Evolutionary conservation across 2,797 vertebrate genomes (phyloP).

Genomic region (Catostomus latipinnis): DNA sequence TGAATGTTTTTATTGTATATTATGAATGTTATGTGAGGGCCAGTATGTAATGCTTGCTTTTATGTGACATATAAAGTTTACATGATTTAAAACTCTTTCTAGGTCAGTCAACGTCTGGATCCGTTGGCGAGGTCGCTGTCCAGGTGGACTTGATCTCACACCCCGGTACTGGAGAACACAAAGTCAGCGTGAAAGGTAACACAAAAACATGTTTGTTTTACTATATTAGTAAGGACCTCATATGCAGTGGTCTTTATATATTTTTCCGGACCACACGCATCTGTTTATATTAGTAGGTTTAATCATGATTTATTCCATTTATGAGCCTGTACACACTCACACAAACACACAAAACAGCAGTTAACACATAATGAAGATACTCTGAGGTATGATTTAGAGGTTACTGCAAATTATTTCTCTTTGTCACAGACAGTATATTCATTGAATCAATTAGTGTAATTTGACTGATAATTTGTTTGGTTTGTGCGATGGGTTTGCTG

Average conservation of each 20-base stretch:
- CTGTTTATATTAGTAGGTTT: too few species aligned
- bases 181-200: constrained; percentile 92
- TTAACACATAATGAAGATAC: not conserved
- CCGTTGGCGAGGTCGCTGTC: constrained; percentile 92
- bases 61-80: not conserved
- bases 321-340: too few species aligned
- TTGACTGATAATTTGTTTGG: constrained; percentile 1
- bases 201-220: not conserved
- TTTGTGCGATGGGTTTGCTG: not conserved
- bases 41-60: not conserved
- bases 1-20: not conserved
- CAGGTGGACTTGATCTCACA: constrained; percentile 92
- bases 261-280: too few species aligned
- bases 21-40: not conserved
- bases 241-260: too few species aligned
- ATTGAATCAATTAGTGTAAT: constrained; percentile 13
- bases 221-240: too few species aligned
- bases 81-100: constrained; percentile 51
- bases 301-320: too few species aligned
- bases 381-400: not conserved
- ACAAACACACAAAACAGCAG: too few species aligned
- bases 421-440: not conserved
- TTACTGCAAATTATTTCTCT: not conserved
- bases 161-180: constrained; percentile 95
- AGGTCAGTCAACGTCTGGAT: constrained; percentile 86